Evolutionary conservation across 1,140 invertebrate genomes (phyloP), one percentile per base, ranked within the genome.

Genomic region (Drosophila eugracilis): DNA sequence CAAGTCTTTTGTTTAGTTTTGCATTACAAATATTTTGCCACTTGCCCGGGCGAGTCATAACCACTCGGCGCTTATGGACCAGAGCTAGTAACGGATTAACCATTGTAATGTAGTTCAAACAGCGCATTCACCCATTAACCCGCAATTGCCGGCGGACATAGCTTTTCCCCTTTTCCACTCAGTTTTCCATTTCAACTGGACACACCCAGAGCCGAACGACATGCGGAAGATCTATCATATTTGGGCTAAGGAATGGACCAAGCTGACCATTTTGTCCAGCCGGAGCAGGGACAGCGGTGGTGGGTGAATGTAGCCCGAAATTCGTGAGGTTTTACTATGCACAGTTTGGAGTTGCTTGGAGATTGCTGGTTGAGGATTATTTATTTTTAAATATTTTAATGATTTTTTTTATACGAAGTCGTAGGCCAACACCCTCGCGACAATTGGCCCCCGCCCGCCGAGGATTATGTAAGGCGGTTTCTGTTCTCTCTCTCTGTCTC

Each of bases 71-170:
- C 17, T 15, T n/a, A n/a, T n/a, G n/a, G n/a, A n/a, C n/a, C n/a
- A 5, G 58, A 39, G 12, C 41, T 32, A 17, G 36, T 34, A 44
- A 76, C 57, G 53, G 58, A 55, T 75, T 55, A 76, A 48, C 65
- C 65, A 86, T 84, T 86, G 76, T 76, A 86, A 80, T 86, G 60
- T 84, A 74, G 80, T 70, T 71, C 54, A 67, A 79, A 66, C 63
- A 65, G 65, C 80, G 85, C 81, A 88, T 88, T 88, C 83, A 86
- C 81, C 81, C 81, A 86, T 79, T 86, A 86, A 86, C 81, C 81
- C 81, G 88, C 81, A 86, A 86, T 81, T 66, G 59, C 83, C 71
- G 47, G 32, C 57, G 70, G 69, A 72, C 69, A 34, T 24, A 19
- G 70, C 22, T 36, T 63, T 49, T 73, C 32, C 47, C 32, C 48